Evolutionary conservation across 1,140 invertebrate species (phyloP).

Genomic region (Drosophila suzukii): DNA sequence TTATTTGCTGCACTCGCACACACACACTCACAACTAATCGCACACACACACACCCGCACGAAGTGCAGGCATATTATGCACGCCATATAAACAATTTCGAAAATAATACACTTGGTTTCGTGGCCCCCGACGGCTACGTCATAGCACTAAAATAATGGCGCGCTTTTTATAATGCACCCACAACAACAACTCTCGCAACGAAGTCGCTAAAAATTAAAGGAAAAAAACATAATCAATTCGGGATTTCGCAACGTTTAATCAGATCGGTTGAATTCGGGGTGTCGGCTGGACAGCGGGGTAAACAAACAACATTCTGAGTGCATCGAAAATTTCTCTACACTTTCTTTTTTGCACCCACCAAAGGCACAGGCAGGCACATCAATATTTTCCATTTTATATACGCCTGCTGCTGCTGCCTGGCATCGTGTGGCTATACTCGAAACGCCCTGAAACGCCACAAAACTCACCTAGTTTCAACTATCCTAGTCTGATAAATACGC

Average conservation of each 20-base stretch:
- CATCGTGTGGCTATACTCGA: slow-evolving; percentile 60
- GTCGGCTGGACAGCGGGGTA: slow-evolving; percentile 1
- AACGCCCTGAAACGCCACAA: slow-evolving; percentile 63
- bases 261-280: neutral
- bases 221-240: slow-evolving; percentile 51
- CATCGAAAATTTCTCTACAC: slow-evolving; percentile 83
- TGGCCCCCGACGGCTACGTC: slow-evolving; percentile 71
- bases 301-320: slow-evolving; percentile 69
- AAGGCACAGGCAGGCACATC: slow-evolving; percentile 70
- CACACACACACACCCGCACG: slow-evolving; percentile 27
- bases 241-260: slow-evolving; percentile 13
- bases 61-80: slow-evolving; percentile 66
- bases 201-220: slow-evolving; percentile 40
- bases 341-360: slow-evolving; percentile 73
- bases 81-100: slow-evolving; percentile 69
- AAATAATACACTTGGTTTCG: slow-evolving; percentile 51
- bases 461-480: slow-evolving; percentile 81
- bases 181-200: slow-evolving; percentile 17
- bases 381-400: slow-evolving; percentile 71
- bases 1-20: slow-evolving; percentile 68
- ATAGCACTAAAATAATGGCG: slow-evolving; percentile 78
- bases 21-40: slow-evolving; percentile 9
- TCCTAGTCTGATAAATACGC: slow-evolving; percentile 68
- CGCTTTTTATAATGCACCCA: slow-evolving; percentile 72
- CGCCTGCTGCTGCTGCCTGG: slow-evolving; percentile 51